These are phyloP conservation scores for Leiothrix lutea DNA, from an alignment of 2,113 vertebrate genomes.

Conservation along the genomic window DNA sequence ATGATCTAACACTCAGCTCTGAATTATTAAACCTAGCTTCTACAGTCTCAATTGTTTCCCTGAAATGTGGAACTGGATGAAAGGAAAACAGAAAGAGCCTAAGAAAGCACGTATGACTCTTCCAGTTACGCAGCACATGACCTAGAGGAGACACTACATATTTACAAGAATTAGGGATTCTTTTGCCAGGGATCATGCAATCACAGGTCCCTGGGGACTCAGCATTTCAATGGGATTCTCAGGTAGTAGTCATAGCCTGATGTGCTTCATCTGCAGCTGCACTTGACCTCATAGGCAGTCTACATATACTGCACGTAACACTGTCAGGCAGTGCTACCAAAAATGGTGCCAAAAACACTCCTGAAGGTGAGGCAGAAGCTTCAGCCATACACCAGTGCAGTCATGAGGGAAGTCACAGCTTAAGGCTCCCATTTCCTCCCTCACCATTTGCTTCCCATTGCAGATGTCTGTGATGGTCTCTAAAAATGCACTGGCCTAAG, in stretches of 20 bases:
- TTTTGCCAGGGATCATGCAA: constrained; percentile 28
- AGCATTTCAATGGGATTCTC: not conserved
- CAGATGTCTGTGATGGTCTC: not conserved
- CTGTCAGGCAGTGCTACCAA: not conserved
- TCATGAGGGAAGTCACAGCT: not conserved
- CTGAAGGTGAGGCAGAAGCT: not conserved
- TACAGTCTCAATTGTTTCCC: not conserved
- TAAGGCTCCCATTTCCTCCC: not conserved
- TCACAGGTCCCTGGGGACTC: not conserved
- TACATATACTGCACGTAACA: not conserved
- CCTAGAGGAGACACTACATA: not conserved
- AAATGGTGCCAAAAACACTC: not conserved
- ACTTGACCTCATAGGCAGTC: not conserved
- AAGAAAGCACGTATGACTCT: not conserved
- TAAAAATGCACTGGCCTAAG: not conserved
- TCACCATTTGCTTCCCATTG: not conserved
- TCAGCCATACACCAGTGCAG: not conserved
- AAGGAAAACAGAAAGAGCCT: not conserved
- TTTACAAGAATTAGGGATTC: constrained; percentile 19
- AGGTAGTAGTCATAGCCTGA: constrained; percentile 26
- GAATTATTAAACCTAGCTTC: not conserved
- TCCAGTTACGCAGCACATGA: not conserved
- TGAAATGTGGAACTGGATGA: not conserved
- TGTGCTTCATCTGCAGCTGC: constrained; percentile 28
- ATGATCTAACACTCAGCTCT: not conserved